phyloP scores from a whole-genome alignment of 2,797 vertebrate species.

The Manis pentadactyla region DNA sequence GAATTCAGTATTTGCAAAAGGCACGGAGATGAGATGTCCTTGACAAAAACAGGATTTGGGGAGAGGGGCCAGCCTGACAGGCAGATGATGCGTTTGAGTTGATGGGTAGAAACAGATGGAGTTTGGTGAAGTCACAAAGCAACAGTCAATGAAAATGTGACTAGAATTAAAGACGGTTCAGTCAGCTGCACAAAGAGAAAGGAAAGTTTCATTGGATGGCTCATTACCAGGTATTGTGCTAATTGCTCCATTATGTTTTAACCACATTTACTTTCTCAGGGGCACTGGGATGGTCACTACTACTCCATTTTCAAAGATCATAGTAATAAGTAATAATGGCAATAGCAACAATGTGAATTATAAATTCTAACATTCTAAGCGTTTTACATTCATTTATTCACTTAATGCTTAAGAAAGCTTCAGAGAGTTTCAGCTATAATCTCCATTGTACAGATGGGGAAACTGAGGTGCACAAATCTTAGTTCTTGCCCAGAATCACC shows the following conservation, averaged over 20 bases:
- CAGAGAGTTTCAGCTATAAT: not conserved
- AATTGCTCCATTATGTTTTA: not conserved
- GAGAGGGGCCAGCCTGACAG: not conserved
- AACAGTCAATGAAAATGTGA: not conserved
- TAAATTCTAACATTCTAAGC: not conserved
- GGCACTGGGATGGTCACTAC: not conserved
- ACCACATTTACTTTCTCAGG: not conserved
- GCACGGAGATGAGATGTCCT: not conserved
- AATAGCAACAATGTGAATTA: not conserved
- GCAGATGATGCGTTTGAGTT: not conserved
- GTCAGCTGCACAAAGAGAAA: not conserved
- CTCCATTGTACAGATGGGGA: not conserved
- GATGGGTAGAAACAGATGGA: not conserved
- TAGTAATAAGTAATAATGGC: no score
- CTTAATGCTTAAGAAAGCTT: not conserved
- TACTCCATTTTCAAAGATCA: not conserved
- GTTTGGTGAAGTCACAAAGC: not conserved
- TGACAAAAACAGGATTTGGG: not conserved
- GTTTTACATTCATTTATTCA: not conserved
- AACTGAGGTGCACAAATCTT: not conserved
- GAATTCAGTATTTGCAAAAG: not conserved
- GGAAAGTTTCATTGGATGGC: not conserved
- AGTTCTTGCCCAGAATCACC: not conserved
- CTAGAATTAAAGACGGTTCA: not conserved
- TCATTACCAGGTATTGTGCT: not conserved